Percentiles rank a stretch among this genome's conserved stretches.
Conservation (phyloP, 2,113 vertebrate genomes). For the Chaetodon auriga region DNA sequence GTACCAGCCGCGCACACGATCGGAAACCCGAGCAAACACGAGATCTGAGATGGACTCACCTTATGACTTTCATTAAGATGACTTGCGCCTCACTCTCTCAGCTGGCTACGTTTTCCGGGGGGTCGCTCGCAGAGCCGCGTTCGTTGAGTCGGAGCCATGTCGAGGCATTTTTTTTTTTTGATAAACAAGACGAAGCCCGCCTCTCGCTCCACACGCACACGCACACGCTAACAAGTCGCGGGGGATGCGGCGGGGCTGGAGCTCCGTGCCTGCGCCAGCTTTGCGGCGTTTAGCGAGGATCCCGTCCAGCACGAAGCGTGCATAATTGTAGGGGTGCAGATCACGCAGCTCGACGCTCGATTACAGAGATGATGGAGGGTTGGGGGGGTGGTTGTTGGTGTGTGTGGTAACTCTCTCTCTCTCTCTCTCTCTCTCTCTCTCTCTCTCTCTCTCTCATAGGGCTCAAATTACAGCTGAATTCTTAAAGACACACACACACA, state of each 20-base stretch:
- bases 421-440: constrained; percentile 24
- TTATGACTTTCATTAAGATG: constrained; percentile 76
- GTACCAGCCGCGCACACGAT: background rate
- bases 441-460: constrained; percentile 12
- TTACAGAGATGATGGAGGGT: constrained; percentile 40
- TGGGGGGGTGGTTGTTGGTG: background rate
- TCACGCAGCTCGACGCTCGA: constrained; percentile 71
- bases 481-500: constrained; percentile 75
- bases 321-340: constrained; percentile 58
- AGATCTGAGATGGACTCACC: constrained; percentile 58
- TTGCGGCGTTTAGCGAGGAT: constrained; percentile 37
- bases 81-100: constrained; percentile 55
- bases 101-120: constrained; percentile 49
- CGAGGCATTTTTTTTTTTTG: constrained; percentile 51
- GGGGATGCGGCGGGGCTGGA: background rate
- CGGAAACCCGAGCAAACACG: background rate
- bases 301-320: constrained; percentile 23
- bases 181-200: constrained; percentile 52
- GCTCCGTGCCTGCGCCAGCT: background rate
- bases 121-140: constrained; percentile 42
- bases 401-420: constrained; percentile 17
- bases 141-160: constrained; percentile 53
- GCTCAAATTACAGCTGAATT: constrained; percentile 77
- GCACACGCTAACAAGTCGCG: constrained; percentile 38
- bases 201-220: constrained; percentile 12